A percentile compares a stretch with the other conserved stretches of the same genome.
Evolutionary conservation across 1,140 invertebrate species (phyloP).

Genomic region (Druon quercuslanigerum): DNA sequence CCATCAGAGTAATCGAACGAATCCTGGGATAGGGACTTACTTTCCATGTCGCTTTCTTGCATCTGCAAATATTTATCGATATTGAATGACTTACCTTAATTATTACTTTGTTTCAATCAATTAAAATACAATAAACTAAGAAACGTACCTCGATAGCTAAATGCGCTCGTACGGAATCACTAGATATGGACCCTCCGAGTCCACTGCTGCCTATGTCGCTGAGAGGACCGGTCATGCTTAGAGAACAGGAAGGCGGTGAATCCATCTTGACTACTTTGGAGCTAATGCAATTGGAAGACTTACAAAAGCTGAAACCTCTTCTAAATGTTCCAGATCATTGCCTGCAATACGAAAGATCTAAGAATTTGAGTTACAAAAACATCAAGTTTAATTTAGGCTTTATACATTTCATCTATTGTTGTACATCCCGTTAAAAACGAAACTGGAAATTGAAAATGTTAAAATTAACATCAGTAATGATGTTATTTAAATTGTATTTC

Average conservation of each 20-base stretch:
- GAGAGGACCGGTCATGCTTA: conserved; percentile 73
- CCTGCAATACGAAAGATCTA: conserved; percentile 30
- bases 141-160: conserved; percentile 71
- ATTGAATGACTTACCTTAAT: too few species aligned
- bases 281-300: conserved; percentile 45
- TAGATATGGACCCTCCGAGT: conserved; percentile 74
- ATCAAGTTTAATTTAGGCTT: not conserved
- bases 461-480: not conserved
- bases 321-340: conserved; percentile 57
- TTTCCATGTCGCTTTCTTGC: conserved; percentile 82
- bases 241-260: conserved; percentile 76
- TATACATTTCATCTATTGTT: not conserved
- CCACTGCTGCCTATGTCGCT: conserved; percentile 75
- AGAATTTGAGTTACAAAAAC: not conserved
- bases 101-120: too few species aligned
- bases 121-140: too few species aligned
- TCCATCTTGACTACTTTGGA: conserved; percentile 69
- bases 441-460: not conserved
- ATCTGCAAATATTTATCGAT: conserved; percentile 68
- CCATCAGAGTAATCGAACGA: conserved; percentile 82
- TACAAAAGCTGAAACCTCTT: conserved; percentile 49
- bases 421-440: not conserved
- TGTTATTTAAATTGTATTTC: not conserved
- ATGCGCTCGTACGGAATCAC: conserved; percentile 73
- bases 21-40: conserved; percentile 80